Conservation (phyloP, 2,113 vertebrate genomes). For the Saguinus midas region DNA sequence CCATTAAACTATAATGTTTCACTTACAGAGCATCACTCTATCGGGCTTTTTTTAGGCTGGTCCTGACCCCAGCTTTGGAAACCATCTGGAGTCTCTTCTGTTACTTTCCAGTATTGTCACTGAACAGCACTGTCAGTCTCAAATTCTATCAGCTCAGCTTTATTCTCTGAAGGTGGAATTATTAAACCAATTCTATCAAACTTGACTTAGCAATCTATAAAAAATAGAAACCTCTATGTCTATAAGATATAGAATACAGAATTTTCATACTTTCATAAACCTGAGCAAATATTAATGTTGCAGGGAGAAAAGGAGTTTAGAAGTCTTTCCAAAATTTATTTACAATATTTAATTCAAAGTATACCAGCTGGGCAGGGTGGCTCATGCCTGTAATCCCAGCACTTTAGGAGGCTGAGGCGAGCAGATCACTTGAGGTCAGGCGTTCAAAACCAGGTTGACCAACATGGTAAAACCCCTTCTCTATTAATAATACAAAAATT, state of each 20-base stretch:
- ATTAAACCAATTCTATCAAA: not conserved
- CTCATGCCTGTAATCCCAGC: no score
- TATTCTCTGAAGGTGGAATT: not conserved
- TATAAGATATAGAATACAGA: not conserved
- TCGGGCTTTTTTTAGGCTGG: not conserved
- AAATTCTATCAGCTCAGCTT: not conserved
- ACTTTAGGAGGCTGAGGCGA: no score
- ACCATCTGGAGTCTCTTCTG: not conserved
- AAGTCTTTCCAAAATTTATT: conserved; percentile 48
- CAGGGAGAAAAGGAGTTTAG: not conserved
- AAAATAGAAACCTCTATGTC: not conserved
- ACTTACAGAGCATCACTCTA: not conserved
- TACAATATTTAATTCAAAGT: conserved; percentile 14
- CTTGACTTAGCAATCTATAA: conserved; percentile 11
- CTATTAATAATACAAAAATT: no score
- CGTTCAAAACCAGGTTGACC: no score
- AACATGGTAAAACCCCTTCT: no score
- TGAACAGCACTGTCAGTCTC: not conserved
- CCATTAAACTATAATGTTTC: not conserved
- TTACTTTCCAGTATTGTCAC: not conserved
- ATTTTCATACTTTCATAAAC: conserved; percentile 17
- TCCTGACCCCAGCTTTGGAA: not conserved
- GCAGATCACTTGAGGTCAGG: no score
- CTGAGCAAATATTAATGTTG: not conserved
- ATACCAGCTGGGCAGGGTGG: no score